A percentile compares a stretch with the other conserved stretches of the same genome.
Conservation (phyloP, 2,113 vertebrate species). For the Vireo altiloquus region DNA sequence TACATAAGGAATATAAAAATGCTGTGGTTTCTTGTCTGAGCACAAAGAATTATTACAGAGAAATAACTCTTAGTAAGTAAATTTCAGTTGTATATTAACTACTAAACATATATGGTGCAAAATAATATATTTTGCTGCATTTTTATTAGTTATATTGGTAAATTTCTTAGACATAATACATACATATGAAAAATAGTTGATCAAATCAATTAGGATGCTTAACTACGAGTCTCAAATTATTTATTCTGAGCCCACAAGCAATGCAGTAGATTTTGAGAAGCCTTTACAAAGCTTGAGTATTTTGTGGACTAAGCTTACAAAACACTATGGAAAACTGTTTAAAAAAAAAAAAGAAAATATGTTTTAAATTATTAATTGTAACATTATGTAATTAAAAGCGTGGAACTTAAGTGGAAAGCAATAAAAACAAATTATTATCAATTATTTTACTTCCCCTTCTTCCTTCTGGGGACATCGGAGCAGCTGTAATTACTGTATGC, state of each 20-base stretch:
- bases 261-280: background rate
- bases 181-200: background rate
- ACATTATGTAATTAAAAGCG: background rate
- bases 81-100: background rate
- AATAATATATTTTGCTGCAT: background rate
- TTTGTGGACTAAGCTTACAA: background rate
- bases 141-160: background rate
- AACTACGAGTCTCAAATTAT: background rate
- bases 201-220: background rate
- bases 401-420: background rate
- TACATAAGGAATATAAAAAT: background rate
- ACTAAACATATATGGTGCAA: background rate
- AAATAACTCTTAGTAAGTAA: background rate
- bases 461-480: background rate
- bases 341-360: background rate
- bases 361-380: background rate
- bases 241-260: background rate
- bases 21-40: background rate
- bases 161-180: background rate
- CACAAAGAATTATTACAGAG: background rate
- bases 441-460: background rate
- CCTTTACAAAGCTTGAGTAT: background rate
- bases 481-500: constrained; percentile 23
- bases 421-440: background rate
- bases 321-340: background rate